Evolutionary conservation across 2,797 vertebrate genomes (phyloP).

Genomic region (Eulemur rubriventer): DNA sequence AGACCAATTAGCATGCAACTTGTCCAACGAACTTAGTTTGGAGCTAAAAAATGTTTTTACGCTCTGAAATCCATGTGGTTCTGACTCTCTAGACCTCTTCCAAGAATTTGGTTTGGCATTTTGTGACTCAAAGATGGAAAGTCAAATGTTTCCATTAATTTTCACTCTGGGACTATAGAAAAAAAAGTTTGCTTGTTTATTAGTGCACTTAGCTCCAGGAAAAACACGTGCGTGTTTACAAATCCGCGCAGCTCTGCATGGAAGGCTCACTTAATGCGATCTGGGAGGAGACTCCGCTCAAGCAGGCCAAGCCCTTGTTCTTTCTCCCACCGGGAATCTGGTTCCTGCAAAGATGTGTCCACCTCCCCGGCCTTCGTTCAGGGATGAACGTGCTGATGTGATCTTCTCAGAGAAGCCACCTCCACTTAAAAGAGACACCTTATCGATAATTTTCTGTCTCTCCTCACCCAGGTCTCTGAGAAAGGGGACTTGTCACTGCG

Average conservation of each 20-base stretch:
- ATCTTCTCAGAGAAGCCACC: not conserved
- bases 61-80: not conserved
- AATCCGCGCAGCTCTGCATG: not conserved
- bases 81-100: conserved; percentile 24
- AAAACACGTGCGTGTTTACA: not conserved
- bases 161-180: not conserved
- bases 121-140: conserved; percentile 37
- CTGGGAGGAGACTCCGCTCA: accelerated
- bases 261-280: not conserved
- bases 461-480: not conserved
- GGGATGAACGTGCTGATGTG: accelerated
- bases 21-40: not conserved
- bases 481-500: not conserved
- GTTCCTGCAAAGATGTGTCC: not conserved
- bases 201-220: not conserved
- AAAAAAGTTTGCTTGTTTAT: not conserved
- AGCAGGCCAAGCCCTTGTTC: too few species aligned
- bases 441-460: too few species aligned
- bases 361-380: not conserved
- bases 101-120: conserved; percentile 49
- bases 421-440: not conserved
- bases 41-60: not conserved
- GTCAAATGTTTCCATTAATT: conserved; percentile 57
- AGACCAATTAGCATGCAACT: not conserved
- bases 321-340: not conserved